Evolutionary conservation across 2,888 invertebrate genomes (phyloP).

Genomic region (Tetranychus truncatus): DNA sequence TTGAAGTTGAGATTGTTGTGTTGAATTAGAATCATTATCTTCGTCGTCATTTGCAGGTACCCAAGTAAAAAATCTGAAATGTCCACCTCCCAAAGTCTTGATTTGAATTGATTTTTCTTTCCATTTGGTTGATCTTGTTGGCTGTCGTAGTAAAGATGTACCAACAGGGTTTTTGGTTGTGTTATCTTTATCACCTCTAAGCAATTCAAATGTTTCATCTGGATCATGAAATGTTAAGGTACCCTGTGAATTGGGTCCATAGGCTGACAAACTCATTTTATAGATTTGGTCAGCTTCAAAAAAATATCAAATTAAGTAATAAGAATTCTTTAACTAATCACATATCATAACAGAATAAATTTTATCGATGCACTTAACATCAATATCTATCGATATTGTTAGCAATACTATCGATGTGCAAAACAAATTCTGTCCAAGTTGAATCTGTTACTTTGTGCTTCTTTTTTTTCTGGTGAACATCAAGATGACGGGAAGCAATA

Average conservation of each 20-base stretch:
- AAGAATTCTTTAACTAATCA: no score
- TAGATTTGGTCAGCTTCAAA: not conserved
- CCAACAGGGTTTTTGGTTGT: not conserved
- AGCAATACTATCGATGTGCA: no score
- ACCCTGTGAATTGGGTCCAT: conserved; percentile 73
- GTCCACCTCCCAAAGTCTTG: conserved; percentile 83
- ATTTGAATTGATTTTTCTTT: conserved; percentile 94
- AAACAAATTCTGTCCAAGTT: no score
- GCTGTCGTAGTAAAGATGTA: not conserved
- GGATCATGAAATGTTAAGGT: conserved; percentile 87
- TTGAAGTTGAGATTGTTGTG: conserved; percentile 17
- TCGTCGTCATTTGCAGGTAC: conserved; percentile 67
- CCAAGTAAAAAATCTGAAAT: conserved; percentile 88
- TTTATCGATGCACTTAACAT: no score
- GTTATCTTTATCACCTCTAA: conserved; percentile 50
- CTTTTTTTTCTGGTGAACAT: no score
- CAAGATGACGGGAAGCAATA: not conserved
- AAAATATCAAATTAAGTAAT: no score
- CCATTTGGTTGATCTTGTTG: conserved; percentile 49
- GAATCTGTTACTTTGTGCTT: no score
- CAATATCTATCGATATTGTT: no score
- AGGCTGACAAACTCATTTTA: conserved; percentile 79
- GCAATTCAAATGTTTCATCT: conserved; percentile 64
- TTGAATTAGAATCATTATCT: conserved; percentile 45
- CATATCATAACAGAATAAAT: no score